Evolutionary conservation across 2,113 vertebrate genomes (phyloP).

Genomic region (Pterocles orientalis): DNA sequence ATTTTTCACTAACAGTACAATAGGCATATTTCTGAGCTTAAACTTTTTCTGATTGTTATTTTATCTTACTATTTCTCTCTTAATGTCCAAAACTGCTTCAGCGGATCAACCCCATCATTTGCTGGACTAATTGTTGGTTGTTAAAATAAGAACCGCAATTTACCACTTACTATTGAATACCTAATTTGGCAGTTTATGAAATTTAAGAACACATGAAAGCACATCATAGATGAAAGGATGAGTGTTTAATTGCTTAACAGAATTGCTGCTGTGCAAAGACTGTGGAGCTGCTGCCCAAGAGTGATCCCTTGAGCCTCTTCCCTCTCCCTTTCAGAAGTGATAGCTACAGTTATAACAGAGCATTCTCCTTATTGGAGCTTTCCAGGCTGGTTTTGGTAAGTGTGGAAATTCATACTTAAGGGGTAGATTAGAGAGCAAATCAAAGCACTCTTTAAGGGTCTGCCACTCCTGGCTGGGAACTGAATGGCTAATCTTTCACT

Average conservation of each 20-base stretch:
- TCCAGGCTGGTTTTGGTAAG: not conserved
- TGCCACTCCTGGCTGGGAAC: not conserved
- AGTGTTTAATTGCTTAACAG: not conserved
- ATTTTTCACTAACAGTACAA: not conserved
- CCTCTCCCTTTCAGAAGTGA: not conserved
- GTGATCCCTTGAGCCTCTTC: not conserved
- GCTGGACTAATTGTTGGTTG: not conserved
- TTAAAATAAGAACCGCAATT: slow-evolving; percentile 21
- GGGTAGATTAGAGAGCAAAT: not conserved
- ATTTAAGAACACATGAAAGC: slow-evolving; percentile 41
- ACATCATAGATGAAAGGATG: not conserved
- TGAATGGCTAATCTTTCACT: not conserved
- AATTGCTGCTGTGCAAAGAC: not conserved
- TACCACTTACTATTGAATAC: slow-evolving; percentile 6
- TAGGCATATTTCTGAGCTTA: not conserved
- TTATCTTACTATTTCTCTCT: not conserved
- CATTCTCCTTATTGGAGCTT: not conserved
- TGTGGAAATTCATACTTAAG: not conserved
- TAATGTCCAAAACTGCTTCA: not conserved
- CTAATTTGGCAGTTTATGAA: slow-evolving; percentile 40
- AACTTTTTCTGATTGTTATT: not conserved
- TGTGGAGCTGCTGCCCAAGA: not conserved
- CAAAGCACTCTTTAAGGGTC: not conserved
- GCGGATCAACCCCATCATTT: not conserved
- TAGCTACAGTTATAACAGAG: not conserved